Evolutionary conservation across 2,888 invertebrate genomes (phyloP).

Genomic region (Ectemnius continuus): DNA sequence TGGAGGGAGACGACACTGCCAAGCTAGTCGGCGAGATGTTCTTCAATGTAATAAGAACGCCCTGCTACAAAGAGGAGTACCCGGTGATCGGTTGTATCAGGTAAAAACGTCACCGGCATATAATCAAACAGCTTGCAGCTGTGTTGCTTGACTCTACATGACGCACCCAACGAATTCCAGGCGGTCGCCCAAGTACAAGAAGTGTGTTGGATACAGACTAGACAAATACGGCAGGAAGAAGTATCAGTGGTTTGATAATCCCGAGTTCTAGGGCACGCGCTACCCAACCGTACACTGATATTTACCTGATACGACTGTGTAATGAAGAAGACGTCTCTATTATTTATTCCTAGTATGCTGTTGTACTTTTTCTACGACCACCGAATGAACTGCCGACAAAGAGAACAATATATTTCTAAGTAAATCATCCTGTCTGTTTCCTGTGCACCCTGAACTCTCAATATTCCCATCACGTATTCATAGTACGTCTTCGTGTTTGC

Average conservation of each 20-base stretch:
- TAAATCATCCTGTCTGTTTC: no score
- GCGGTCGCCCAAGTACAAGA: background rate
- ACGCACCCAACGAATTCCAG: background rate
- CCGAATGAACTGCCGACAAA: no score
- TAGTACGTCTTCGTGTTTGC: no score
- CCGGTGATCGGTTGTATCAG: background rate
- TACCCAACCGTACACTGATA: no score
- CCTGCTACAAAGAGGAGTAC: background rate
- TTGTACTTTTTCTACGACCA: no score
- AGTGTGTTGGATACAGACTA: background rate
- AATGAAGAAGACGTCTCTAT: no score
- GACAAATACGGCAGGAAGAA: background rate
- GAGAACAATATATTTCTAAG: no score
- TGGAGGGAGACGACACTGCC: background rate
- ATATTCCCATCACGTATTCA: no score
- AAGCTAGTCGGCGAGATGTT: background rate
- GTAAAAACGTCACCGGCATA: background rate
- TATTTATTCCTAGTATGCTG: no score
- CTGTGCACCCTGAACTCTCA: no score
- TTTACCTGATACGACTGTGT: no score
- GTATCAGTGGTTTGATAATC: conserved; percentile 6
- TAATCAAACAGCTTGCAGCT: background rate
- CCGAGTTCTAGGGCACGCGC: conserved; percentile 4
- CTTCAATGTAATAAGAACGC: background rate
- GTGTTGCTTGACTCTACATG: background rate